Percentiles rank a stretch among this genome's conserved stretches.
Conservation (phyloP, 2,113 vertebrate species). For the Gracilinanus agilis region DNA sequence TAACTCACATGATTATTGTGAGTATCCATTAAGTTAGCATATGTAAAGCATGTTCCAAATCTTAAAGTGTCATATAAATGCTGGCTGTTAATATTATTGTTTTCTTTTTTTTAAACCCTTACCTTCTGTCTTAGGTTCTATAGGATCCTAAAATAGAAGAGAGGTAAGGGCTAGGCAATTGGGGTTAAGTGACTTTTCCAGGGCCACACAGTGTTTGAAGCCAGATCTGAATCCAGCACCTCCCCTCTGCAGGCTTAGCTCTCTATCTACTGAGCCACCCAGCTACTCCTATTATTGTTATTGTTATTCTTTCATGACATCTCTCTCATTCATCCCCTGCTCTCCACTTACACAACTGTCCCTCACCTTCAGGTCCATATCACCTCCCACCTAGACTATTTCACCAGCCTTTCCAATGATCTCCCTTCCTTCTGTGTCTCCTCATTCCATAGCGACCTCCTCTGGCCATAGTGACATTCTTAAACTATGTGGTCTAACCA, state of each 20-base stretch:
- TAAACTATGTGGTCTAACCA: too few relatives aligned
- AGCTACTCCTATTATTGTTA: too few relatives aligned
- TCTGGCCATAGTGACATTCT: not conserved
- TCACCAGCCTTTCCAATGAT: not conserved
- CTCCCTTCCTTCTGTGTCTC: not conserved
- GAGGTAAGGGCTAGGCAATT: too few relatives aligned
- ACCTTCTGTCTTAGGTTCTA: too few relatives aligned
- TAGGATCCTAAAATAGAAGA: too few relatives aligned
- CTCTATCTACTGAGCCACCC: too few relatives aligned
- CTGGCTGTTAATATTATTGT: not conserved
- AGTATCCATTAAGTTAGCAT: not conserved
- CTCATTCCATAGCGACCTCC: too few relatives aligned
- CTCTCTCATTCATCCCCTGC: not conserved
- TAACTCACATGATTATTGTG: not conserved
- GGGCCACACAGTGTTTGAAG: too few relatives aligned
- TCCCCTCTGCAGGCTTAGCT: too few relatives aligned
- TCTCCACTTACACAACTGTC: not conserved
- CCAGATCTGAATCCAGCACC: too few relatives aligned
- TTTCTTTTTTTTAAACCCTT: too few relatives aligned
- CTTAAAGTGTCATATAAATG: not conserved
- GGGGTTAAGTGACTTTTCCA: too few relatives aligned
- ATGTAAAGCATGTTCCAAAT: not conserved
- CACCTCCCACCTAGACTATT: not conserved
- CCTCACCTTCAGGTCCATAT: not conserved
- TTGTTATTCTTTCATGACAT: not conserved